These are phyloP conservation scores for Hystrix cristata DNA, from an alignment of 2,113 vertebrate genomes.

Conservation along the genomic window DNA sequence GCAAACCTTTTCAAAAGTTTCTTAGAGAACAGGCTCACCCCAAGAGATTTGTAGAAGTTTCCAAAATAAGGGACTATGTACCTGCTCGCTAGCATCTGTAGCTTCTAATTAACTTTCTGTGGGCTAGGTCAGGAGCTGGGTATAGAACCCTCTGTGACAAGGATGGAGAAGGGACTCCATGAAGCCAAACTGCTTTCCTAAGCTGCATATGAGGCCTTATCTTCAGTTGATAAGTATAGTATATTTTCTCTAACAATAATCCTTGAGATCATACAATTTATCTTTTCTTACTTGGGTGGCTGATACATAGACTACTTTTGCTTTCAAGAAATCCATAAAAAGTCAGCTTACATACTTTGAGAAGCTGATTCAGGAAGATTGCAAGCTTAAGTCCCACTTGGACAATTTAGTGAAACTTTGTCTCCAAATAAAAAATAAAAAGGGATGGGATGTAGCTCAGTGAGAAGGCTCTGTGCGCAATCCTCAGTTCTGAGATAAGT, in stretches of 20 bases:
- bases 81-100: not conserved
- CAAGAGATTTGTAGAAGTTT: not conserved
- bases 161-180: not conserved
- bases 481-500: not conserved
- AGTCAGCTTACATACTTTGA: not conserved
- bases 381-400: not conserved
- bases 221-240: not conserved
- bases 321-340: not conserved
- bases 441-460: not conserved
- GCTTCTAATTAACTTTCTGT: not conserved
- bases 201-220: not conserved
- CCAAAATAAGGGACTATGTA: not conserved
- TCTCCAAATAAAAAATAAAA: not conserved
- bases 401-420: not conserved
- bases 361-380: not conserved
- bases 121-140: not conserved
- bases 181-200: not conserved
- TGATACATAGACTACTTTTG: not conserved
- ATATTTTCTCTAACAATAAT: not conserved
- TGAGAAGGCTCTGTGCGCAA: not conserved
- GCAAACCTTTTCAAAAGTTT: not conserved
- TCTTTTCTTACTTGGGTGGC: not conserved
- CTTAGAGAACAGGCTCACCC: not conserved
- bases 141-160: no score
- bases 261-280: not conserved